phyloP scores from a whole-genome alignment of 2,113 vertebrate species.

The Physeter macrocephalus region DNA sequence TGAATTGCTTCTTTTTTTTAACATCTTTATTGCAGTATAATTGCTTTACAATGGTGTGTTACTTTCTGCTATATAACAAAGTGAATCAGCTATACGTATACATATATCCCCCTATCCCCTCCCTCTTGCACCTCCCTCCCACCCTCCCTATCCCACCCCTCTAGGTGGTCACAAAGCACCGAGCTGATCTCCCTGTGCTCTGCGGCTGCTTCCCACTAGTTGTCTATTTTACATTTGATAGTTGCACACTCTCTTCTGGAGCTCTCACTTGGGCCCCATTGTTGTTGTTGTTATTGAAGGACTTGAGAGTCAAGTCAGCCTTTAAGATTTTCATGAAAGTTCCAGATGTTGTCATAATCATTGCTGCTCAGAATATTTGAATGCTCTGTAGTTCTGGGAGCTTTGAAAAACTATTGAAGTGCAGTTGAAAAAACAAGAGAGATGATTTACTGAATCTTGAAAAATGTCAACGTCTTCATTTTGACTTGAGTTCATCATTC shows the following conservation, averaged over 20 bases:
- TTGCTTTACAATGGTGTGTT: too few relatives aligned
- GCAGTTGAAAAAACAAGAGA: neutral
- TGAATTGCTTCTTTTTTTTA: neutral
- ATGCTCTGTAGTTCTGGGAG: slow-evolving; percentile 34
- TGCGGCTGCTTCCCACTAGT: too few relatives aligned
- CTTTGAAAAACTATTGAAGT: slow-evolving; percentile 31
- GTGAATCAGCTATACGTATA: too few relatives aligned
- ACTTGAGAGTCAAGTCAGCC: slow-evolving; percentile 28
- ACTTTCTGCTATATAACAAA: too few relatives aligned
- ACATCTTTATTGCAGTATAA: too few relatives aligned
- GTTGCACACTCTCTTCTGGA: neutral
- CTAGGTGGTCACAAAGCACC: too few relatives aligned
- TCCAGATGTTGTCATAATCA: neutral
- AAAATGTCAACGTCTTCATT: neutral
- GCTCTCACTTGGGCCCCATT: neutral
- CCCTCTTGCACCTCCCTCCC: too few relatives aligned
- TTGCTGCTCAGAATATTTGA: slow-evolving; percentile 59
- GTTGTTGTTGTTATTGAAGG: slow-evolving; percentile 54
- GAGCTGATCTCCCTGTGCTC: too few relatives aligned
- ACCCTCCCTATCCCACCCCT: too few relatives aligned
- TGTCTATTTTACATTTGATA: too few relatives aligned
- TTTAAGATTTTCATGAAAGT: slow-evolving; percentile 52
- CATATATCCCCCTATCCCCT: too few relatives aligned
- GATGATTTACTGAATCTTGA: neutral
- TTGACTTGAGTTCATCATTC: slow-evolving; percentile 3